These are phyloP conservation scores for Tenthredo notha DNA, from an alignment of 2,888 invertebrate species.

Conservation along the genomic window DNA sequence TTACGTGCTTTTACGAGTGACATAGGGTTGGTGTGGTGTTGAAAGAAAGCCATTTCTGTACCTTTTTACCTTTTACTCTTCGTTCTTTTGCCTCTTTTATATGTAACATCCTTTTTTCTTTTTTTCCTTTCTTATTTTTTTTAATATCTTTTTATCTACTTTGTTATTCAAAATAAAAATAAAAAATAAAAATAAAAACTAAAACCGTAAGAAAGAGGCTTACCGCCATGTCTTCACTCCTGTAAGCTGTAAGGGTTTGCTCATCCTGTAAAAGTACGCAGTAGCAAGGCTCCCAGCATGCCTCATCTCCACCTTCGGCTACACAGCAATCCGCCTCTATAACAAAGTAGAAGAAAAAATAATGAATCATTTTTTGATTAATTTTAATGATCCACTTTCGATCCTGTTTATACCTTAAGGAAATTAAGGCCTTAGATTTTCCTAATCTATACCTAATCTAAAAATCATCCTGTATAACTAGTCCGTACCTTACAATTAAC, in stretches of 20 bases:
- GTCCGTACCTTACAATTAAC: no score
- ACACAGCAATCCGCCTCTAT: slow-evolving; percentile 79
- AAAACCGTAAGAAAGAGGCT: slow-evolving; percentile 76
- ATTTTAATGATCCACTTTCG: background rate
- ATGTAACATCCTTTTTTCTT: background rate
- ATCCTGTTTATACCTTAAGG: background rate
- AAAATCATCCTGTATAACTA: no score
- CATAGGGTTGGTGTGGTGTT: background rate
- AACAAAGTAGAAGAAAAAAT: background rate
- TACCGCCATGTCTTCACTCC: slow-evolving; percentile 89
- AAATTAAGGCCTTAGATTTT: no score
- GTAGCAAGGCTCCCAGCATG: slow-evolving; percentile 89
- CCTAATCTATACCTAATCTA: no score
- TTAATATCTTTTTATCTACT: background rate
- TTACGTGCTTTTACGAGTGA: slow-evolving; percentile 1
- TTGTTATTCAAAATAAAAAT: slow-evolving; percentile 45
- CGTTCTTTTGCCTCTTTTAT: background rate
- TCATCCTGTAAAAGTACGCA: slow-evolving; percentile 89
- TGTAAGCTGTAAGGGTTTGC: slow-evolving; percentile 87
- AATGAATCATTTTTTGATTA: background rate
- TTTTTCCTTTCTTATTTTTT: background rate
- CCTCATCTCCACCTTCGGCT: slow-evolving; percentile 81
- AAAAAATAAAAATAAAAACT: background rate
- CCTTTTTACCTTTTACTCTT: background rate
- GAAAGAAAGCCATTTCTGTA: background rate